Evolutionary conservation across 2,888 invertebrate genomes (phyloP), one percentile per base, ranked within the genome.

Genomic region (Plebejus argus): DNA sequence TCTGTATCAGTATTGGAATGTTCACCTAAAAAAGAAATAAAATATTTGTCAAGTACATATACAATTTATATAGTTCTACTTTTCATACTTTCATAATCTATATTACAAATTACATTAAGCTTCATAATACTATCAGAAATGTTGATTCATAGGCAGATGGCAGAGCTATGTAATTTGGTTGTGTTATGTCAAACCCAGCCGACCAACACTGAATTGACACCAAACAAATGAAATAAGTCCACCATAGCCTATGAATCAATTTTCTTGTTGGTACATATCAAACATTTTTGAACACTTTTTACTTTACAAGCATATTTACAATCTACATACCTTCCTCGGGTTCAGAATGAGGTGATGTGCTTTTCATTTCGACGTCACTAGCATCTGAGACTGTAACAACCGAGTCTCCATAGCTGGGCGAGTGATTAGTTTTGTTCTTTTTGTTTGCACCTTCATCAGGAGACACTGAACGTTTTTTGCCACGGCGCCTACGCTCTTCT

Each of bases 401-500:
- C 53, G 90, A 89, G 77, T 92, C 92, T 12, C 88, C 91, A 84
- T 89, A 91, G 76, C 85, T 86, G 1, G 92, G 91, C 1, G 92
- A 92, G 49, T 90, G 86, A 28, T 87, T 82, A 56, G 85, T 87
- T 83, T 91, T 93, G 77, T 84, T 87, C 81, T 91, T 94, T 81
- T 94, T 94, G 56, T 82, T 89, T 77, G 84, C 84, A 78, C 79
- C 84, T n/a, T 89, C 89, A 39, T 87, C 86, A 28, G 90, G 89
- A 0, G 93, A 89, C 15, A 89, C 85, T 4, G 92, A 90, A 45
- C 92, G 89, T 79, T 94, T 94, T 80, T 89, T 92, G 4, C 92
- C 93, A 0, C 93, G 89, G 71, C 95, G 95, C 1, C 95, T 92
- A 66, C 95, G 90, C 81, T 95, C 94, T 83, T 95, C 93, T 70